Evolutionary conservation across 2,113 vertebrate species (phyloP).

Genomic region (Phocoena phocoena): DNA sequence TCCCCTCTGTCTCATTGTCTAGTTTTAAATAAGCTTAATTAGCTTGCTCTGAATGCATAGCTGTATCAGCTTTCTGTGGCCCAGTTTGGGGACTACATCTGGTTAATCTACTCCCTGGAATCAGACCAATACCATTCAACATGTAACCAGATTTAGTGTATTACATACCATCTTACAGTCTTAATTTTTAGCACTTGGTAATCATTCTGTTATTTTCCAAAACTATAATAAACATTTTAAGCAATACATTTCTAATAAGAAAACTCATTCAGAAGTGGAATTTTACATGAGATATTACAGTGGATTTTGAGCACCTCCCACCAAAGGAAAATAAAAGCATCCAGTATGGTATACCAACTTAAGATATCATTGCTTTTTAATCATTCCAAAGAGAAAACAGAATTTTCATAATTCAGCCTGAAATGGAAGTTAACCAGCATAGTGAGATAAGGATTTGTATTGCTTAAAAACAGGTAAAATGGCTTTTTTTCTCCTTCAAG

Average conservation of each 20-base stretch:
- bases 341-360: neutral
- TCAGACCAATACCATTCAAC: neutral
- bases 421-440: neutral
- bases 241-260: neutral
- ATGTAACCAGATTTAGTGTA: neutral
- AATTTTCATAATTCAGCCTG: neutral
- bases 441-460: constrained; percentile 11
- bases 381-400: neutral
- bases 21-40: constrained; percentile 47
- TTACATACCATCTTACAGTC: neutral
- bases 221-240: neutral
- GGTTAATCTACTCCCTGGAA: constrained; percentile 59
- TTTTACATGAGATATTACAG: constrained; percentile 9
- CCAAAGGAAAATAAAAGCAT: neutral
- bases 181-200: neutral
- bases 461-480: constrained; percentile 39
- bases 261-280: neutral
- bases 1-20: neutral
- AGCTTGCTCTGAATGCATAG: neutral
- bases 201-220: constrained; percentile 8
- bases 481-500: neutral
- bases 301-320: constrained; percentile 19
- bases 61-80: constrained; percentile 38
- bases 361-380: neutral
- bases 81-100: constrained; percentile 22